phyloP scores from a whole-genome alignment of 2,113 vertebrate genomes.

The Hippocampus mohnikei region DNA sequence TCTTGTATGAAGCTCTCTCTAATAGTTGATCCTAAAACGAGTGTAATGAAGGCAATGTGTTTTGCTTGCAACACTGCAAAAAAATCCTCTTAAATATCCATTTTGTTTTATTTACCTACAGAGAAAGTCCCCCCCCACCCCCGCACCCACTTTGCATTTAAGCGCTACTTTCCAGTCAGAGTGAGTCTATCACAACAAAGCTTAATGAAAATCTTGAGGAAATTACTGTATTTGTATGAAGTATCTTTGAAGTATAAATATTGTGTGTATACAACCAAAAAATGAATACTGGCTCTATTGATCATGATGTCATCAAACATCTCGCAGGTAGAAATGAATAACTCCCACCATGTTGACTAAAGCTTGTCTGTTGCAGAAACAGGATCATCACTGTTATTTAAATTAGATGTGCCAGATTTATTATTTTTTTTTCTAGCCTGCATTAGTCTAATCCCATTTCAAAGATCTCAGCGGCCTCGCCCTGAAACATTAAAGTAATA shows the following conservation, averaged over 20 bases:
- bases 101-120: not conserved
- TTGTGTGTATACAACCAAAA: not conserved
- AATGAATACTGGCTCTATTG: no score
- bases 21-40: not conserved
- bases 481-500: no score
- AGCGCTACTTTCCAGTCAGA: not conserved
- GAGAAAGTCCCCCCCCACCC: not conserved
- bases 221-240: not conserved
- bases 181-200: not conserved
- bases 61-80: constrained; percentile 2
- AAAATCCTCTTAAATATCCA: not conserved
- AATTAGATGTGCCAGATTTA: no score
- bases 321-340: no score
- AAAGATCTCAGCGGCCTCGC: no score
- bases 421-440: no score
- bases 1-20: not conserved
- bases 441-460: no score
- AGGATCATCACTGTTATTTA: no score
- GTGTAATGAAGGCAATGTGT: constrained; percentile 6
- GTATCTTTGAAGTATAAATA: not conserved
- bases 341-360: no score
- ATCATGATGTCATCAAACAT: no score
- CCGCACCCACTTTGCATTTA: not conserved
- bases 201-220: not conserved
- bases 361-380: no score